Evolutionary conservation across 1,140 invertebrate species (phyloP), one percentile per base, ranked within the genome.

Genomic region (Centruroides sculpturatus): DNA sequence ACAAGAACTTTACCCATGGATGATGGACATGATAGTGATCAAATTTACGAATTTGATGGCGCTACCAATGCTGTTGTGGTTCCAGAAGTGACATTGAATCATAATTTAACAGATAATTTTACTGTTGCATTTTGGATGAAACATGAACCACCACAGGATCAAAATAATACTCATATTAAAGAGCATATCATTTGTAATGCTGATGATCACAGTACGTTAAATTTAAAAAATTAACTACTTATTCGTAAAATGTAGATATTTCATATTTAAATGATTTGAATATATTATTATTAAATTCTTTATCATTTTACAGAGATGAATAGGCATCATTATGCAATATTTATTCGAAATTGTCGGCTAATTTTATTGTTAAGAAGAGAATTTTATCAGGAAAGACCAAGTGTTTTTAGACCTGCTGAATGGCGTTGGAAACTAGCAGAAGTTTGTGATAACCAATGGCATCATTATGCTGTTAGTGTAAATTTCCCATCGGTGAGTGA

Each of bases 371-470:
- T 98, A 64, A 79, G 95, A 36, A 82, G 92, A 58, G 94, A 98
- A 75, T 92, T 93, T 71, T 58, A 93, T 69, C 86, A 89, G 10
- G 74, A 74, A n/a, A 89, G 95, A 70, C 81, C 93, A 46, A 93
- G 96, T 73, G 92, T 93, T 60, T 98, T 98, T 80, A 81, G 90
- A 55, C 94, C 95, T 0, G 95, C 95, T 12, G 96, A 99, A 76
- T 98, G 94, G 92, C 81, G 95, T 61, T 78, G 76, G 76, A 70
- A 72, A 49, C 65, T 78, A n/a, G 69, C 72, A 4, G 72, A 79
- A 66, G 88, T 95, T 6, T 98, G 95, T 77, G 95, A 98, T 75
- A 87, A 94, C 74, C 86, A 93, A 71, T 99, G 96, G 96, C 96
- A 99, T 80, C 92, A 98, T 74, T 99, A 94, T 77, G 87, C 92